Conservation (phyloP, 2,797 vertebrate genomes). For the Chelidonichthys spinosus region DNA sequence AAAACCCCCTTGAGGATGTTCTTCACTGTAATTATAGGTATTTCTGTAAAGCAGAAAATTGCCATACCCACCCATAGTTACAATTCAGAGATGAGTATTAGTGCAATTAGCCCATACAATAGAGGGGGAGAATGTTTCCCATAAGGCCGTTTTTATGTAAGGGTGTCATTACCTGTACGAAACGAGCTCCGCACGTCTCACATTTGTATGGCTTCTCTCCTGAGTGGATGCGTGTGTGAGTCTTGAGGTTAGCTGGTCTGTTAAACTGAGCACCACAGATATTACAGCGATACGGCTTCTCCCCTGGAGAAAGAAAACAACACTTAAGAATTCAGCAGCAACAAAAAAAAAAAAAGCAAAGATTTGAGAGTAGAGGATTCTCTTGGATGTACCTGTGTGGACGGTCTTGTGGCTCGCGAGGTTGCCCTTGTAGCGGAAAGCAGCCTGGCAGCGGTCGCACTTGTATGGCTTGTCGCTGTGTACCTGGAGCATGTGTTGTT, state of each 20-base stretch:
- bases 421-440: conserved; percentile 99
- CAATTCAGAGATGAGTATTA: conserved; percentile 8
- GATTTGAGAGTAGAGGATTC: neutral
- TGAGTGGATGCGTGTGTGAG: conserved; percentile 98
- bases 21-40: neutral
- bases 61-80: conserved; percentile 7
- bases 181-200: conserved; percentile 97
- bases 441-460: conserved; percentile 98
- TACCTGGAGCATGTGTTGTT: conserved; percentile 94
- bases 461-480: conserved; percentile 99
- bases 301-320: conserved; percentile 82
- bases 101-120: neutral
- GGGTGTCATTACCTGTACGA: conserved; percentile 91
- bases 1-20: conserved; percentile 16
- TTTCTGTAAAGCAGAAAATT: conserved; percentile 15
- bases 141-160: neutral
- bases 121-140: conserved; percentile 1
- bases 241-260: conserved; percentile 98
- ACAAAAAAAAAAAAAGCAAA: too few species aligned
- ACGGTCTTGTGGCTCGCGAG: conserved; percentile 99
- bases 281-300: conserved; percentile 98
- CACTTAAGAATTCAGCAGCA: neutral
- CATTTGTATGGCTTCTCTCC: conserved; percentile 99
- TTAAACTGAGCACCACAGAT: conserved; percentile 99
- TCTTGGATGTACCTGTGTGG: conserved; percentile 89